Evolutionary conservation across 2,888 invertebrate genomes (phyloP).

Genomic region (Orchesella flavescens): DNA sequence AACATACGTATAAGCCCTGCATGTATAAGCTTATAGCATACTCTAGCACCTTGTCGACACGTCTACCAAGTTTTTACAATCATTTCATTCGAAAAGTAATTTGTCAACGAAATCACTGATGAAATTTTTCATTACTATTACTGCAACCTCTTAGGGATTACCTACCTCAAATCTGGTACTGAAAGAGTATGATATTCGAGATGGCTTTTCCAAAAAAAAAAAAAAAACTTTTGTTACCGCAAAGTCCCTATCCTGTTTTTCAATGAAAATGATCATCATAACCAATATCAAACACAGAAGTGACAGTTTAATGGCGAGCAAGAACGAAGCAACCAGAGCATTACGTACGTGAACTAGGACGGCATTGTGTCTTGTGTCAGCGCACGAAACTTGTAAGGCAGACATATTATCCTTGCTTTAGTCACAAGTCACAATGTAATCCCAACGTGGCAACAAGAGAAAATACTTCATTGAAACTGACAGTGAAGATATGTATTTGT

Average conservation of each 20-base stretch:
- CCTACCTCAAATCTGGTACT: too few relatives aligned
- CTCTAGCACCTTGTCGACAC: too few relatives aligned
- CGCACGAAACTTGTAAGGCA: not conserved
- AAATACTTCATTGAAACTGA: slow-evolving; percentile 29
- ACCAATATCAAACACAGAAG: not conserved
- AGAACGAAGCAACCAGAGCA: slow-evolving; percentile 61
- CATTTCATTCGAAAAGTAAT: too few relatives aligned
- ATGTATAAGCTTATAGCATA: too few relatives aligned
- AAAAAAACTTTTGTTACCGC: not conserved
- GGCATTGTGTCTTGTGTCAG: slow-evolving; percentile 36
- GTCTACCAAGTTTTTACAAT: too few relatives aligned
- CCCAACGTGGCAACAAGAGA: slow-evolving; percentile 4
- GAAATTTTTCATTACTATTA: too few relatives aligned
- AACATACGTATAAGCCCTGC: too few relatives aligned
- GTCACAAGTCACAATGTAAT: not conserved
- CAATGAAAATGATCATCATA: slow-evolving; percentile 1
- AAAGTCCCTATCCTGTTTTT: not conserved
- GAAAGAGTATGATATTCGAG: too few relatives aligned
- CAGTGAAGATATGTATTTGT: slow-evolving; percentile 2
- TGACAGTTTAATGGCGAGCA: slow-evolving; percentile 30
- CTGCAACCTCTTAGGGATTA: too few relatives aligned
- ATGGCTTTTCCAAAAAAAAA: too few relatives aligned
- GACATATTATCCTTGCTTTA: not conserved
- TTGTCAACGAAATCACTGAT: too few relatives aligned
- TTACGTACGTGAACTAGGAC: slow-evolving; percentile 61